Evolutionary conservation across 2,797 vertebrate genomes (phyloP).

Genomic region (Dryobates pubescens): DNA sequence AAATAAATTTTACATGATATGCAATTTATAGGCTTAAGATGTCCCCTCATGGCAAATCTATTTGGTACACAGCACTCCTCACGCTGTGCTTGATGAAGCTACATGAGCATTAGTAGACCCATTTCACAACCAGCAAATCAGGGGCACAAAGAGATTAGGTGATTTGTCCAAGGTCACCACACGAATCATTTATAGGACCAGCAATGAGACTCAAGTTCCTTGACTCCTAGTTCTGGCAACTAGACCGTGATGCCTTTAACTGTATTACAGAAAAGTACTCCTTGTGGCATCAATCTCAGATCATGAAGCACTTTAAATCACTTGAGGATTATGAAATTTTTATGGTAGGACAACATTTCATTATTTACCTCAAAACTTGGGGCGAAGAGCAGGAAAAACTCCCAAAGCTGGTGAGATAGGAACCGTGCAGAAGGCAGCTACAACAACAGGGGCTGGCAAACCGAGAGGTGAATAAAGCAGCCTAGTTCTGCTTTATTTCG

Average conservation of each 20-base stretch:
- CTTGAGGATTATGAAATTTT: constrained; percentile 10
- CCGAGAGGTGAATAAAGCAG: neutral
- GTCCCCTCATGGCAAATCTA: neutral
- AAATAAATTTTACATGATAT: constrained; percentile 7
- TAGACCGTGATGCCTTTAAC: constrained; percentile 11
- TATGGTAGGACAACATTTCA: constrained; percentile 32
- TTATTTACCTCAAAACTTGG: constrained; percentile 11
- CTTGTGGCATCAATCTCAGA: neutral
- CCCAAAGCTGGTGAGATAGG: neutral
- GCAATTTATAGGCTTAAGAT: constrained; percentile 13
- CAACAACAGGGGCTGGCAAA: neutral
- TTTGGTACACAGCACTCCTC: neutral
- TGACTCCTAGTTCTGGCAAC: neutral
- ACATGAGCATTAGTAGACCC: neutral
- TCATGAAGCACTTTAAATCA: constrained; percentile 33
- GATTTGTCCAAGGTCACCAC: constrained; percentile 39
- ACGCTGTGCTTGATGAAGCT: neutral
- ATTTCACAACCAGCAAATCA: neutral
- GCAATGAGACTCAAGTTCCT: neutral
- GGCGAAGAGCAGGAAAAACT: constrained; percentile 1
- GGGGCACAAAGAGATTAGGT: neutral
- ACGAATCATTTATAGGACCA: neutral
- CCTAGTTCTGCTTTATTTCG: neutral
- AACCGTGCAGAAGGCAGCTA: neutral
- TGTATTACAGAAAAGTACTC: constrained; percentile 25